These are phyloP conservation scores for Takifugu flavidus DNA, from an alignment of 2,113 vertebrate genomes.

Conservation along the genomic window DNA sequence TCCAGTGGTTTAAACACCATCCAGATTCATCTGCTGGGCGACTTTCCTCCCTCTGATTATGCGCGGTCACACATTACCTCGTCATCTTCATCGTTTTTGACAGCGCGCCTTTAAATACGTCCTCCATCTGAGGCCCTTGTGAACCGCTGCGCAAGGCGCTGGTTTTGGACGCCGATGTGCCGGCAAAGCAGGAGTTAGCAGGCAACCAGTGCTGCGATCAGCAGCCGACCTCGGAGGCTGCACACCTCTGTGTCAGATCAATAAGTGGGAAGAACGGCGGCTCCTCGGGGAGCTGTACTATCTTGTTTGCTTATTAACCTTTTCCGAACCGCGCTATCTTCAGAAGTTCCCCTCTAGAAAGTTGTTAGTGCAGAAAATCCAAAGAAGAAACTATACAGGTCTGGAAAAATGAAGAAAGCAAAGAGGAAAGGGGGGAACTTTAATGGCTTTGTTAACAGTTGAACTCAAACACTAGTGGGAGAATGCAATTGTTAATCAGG, in stretches of 20 bases:
- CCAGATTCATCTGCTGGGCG: slow-evolving; percentile 1
- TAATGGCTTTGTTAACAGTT: too few species aligned
- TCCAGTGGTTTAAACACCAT: slow-evolving; percentile 17
- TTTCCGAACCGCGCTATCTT: background rate
- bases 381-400: too few species aligned
- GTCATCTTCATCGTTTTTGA: background rate
- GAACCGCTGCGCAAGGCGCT: background rate
- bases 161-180: background rate
- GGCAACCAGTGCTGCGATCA: background rate
- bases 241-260: background rate
- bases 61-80: background rate
- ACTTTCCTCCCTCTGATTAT: slow-evolving; percentile 3
- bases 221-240: background rate
- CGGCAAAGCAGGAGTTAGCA: background rate
- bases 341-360: background rate
- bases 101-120: background rate
- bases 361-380: too few species aligned
- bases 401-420: too few species aligned
- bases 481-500: too few species aligned
- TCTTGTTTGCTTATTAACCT: slow-evolving; percentile 6
- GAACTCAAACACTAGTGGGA: too few species aligned
- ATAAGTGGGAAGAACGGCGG: background rate
- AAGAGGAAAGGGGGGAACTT: too few species aligned
- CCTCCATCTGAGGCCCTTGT: background rate
- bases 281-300: background rate